Conservation (phyloP, 2,888 invertebrate genomes). For the Lomographa bimaculata region DNA sequence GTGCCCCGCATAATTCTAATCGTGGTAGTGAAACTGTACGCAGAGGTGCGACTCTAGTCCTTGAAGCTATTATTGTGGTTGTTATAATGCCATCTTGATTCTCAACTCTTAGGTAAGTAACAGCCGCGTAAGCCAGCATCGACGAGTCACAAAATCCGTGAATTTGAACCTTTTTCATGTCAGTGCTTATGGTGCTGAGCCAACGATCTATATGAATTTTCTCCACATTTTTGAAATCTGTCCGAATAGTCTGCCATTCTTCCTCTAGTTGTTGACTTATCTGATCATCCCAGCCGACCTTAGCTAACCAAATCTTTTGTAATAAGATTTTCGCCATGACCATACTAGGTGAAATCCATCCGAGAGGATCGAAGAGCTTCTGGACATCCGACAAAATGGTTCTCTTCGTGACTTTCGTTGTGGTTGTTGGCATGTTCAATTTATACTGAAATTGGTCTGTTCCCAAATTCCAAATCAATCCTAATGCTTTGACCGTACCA, state of each 20-base stretch:
- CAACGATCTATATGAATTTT: constrained; percentile 16
- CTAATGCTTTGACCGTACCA: constrained; percentile 29
- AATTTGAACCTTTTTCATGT: constrained; percentile 1
- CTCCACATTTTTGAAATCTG: constrained; percentile 10
- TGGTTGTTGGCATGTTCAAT: constrained; percentile 21
- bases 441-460: constrained; percentile 29
- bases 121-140: constrained; percentile 30
- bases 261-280: constrained; percentile 10
- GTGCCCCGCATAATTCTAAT: constrained; percentile 32
- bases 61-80: constrained; percentile 30
- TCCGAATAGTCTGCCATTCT: constrained; percentile 26
- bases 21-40: constrained; percentile 34
- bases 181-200: constrained; percentile 1
- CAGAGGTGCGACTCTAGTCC: constrained; percentile 38
- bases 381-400: constrained; percentile 27
- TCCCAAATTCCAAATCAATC: constrained; percentile 29
- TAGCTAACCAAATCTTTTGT: constrained; percentile 32
- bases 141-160: constrained; percentile 35
- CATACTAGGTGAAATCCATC: constrained; percentile 31
- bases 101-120: constrained; percentile 28
- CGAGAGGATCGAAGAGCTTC: constrained; percentile 30
- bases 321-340: constrained; percentile 28
- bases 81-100: constrained; percentile 18
- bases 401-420: constrained; percentile 28
- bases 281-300: constrained; percentile 33